These are phyloP conservation scores for Meles meles DNA, from an alignment of 2,113 vertebrate species.

Conservation along the genomic window DNA sequence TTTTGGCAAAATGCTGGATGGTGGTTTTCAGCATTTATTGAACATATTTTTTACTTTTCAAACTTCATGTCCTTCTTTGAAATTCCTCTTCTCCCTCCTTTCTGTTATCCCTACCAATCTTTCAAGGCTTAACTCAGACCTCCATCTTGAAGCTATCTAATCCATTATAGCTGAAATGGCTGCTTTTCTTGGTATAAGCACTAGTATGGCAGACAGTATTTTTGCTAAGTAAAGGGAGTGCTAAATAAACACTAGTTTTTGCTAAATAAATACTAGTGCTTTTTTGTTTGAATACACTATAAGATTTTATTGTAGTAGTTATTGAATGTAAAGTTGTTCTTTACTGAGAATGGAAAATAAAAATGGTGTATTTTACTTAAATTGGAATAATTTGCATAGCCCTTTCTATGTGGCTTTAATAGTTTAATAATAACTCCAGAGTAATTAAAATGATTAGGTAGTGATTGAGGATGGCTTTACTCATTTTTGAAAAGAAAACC, in stretches of 20 bases:
- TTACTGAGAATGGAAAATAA: neutral
- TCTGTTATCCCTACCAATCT: neutral
- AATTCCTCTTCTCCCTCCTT: neutral
- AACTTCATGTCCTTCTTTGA: neutral
- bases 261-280: neutral
- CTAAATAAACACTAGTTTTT: neutral
- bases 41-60: neutral
- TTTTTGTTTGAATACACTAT: neutral
- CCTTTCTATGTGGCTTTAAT: conserved; percentile 7
- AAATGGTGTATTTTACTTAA: conserved; percentile 6
- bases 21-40: neutral
- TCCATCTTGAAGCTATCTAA: neutral
- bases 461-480: neutral
- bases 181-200: neutral
- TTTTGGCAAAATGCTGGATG: neutral
- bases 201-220: neutral
- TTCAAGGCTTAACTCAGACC: neutral
- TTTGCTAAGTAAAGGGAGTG: neutral
- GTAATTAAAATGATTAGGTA: conserved; percentile 4
- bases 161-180: neutral
- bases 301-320: neutral
- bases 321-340: neutral
- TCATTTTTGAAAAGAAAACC: neutral
- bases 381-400: neutral
- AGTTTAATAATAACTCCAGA: neutral